These are phyloP conservation scores for Aquatica leii DNA, from an alignment of 2,888 invertebrate species.

Conservation along the genomic window DNA sequence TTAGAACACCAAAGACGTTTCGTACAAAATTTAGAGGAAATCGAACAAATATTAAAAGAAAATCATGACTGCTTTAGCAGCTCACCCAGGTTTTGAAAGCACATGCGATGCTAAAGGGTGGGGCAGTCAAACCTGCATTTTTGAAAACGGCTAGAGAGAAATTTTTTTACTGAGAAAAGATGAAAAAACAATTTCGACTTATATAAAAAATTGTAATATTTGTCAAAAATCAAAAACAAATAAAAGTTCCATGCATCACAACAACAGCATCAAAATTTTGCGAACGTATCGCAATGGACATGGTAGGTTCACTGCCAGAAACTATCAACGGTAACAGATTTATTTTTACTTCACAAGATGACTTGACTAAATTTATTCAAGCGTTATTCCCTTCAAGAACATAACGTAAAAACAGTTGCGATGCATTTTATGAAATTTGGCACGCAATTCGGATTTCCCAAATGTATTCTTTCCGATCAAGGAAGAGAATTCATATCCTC, in stretches of 20 bases:
- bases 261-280: background rate
- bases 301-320: background rate
- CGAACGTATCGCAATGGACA: background rate
- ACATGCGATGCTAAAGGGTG: slow-evolving; percentile 23
- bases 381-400: slow-evolving; percentile 25
- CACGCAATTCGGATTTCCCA: background rate
- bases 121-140: too few species aligned
- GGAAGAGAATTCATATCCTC: slow-evolving; percentile 39
- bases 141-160: too few species aligned
- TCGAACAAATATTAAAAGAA: background rate
- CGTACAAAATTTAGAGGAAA: background rate
- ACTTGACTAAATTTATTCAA: slow-evolving; percentile 49
- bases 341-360: slow-evolving; percentile 37
- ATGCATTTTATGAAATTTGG: slow-evolving; percentile 18
- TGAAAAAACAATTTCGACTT: slow-evolving; percentile 30
- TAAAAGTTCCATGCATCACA: background rate
- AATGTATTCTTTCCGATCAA: background rate
- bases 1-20: too few species aligned
- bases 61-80: background rate
- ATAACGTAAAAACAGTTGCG: background rate
- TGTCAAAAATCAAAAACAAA: slow-evolving; percentile 40
- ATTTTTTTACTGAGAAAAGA: slow-evolving; percentile 30
- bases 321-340: background rate
- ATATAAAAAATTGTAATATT: slow-evolving; percentile 32
- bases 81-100: background rate